phyloP scores from a whole-genome alignment of 1,140 invertebrate species.

The Nasonia longicornis region DNA sequence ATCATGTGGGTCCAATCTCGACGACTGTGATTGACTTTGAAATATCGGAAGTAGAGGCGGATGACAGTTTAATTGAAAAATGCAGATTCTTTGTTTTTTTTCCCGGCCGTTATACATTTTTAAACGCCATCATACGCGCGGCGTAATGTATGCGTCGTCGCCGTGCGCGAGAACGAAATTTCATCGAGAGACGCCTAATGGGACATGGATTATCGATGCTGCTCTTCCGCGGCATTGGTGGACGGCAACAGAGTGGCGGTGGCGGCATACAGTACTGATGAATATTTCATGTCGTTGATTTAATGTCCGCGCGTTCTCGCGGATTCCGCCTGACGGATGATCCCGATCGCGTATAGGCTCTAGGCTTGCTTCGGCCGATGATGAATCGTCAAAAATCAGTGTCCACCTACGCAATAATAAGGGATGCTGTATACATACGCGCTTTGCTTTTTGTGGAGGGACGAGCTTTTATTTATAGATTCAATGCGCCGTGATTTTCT shows the following conservation, averaged over 20 bases:
- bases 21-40: no score
- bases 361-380: background rate
- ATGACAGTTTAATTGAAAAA: no score
- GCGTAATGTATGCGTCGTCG: background rate
- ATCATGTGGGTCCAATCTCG: no score
- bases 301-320: constrained; percentile 24
- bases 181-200: constrained; percentile 27
- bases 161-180: constrained; percentile 16
- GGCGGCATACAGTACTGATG: background rate
- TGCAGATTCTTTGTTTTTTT: no score
- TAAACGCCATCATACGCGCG: no score
- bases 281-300: constrained; percentile 38
- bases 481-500: no score
- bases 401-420: background rate
- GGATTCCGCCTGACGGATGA: constrained; percentile 15
- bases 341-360: background rate
- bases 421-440: background rate
- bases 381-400: constrained; percentile 29
- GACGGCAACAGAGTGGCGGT: background rate
- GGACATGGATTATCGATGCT: constrained; percentile 33
- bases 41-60: no score
- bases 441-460: no score
- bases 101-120: no score
- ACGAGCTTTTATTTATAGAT: no score
- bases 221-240: constrained; percentile 9